Evolutionary conservation across 2,113 vertebrate genomes (phyloP), one percentile per base, ranked within the genome.

Genomic region (Camelus dromedarius): DNA sequence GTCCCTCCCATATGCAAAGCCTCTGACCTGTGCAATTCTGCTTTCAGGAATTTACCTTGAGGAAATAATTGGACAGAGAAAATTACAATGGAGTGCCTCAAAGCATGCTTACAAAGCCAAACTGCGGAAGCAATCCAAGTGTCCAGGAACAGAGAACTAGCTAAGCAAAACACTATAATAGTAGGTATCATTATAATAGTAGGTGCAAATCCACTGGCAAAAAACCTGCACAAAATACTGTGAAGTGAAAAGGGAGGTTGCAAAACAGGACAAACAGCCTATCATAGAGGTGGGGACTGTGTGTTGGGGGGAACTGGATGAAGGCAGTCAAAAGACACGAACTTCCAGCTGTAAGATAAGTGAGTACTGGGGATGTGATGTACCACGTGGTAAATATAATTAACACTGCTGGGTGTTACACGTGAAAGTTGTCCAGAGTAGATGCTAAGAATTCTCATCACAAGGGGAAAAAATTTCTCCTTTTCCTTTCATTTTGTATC

Each of bases 101-200:
- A 15, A 91, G 76, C n/a, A 18, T 8, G 42, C 32, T 60, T 8
- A 30, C 22, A 12, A 60, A 42, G 64, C 0, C 0, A 28, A 76
- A 35, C 14, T 28, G 10, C 24, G 28, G n/a, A 46, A 24, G 20
- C 24, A 62, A 18, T 1, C 35, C 70, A 24, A 30, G 5, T 18
- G 30, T 15, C 35, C 50, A 6, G 14, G 2, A n/a, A 56, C 2
- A 56, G 50, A 56, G 50, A 79, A 8, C 4, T 4, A 18, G 52
- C 38, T 5, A 18, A 38, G n/a, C 26, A 32, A 52, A 14, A 26
- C 76, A 56, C 35, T 54, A 11, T 35, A 35, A 35, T 35, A 35
- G 35, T 35, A 35, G 35, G 35, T 35, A 35, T 14, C 16, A 2
- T 16, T 28, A 58, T 0, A 9, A 2, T 2, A 18, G 42, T 13